These are phyloP conservation scores for Tangara arthus DNA, from an alignment of 2,797 vertebrate species.

Conservation along the genomic window DNA sequence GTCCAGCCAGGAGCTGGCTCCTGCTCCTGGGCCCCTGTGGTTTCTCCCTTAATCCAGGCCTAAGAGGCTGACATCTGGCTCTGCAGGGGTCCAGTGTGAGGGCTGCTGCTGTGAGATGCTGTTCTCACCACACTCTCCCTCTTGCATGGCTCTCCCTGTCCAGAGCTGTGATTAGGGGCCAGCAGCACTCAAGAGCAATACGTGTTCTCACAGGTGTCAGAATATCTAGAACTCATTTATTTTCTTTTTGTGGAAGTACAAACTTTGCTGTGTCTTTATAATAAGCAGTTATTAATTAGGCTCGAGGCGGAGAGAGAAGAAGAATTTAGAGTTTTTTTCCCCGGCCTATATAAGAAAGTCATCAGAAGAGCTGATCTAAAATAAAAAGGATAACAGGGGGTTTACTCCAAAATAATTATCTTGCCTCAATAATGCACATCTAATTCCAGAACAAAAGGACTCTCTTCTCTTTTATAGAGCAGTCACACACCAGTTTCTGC, in stretches of 20 bases:
- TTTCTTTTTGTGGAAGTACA: neutral
- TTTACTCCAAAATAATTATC: neutral
- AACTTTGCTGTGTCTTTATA: neutral
- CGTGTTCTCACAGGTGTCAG: neutral
- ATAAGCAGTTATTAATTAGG: neutral
- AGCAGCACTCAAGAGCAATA: neutral
- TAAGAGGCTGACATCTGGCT: neutral
- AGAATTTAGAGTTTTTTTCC: neutral
- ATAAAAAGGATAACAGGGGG: neutral
- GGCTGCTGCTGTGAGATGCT: neutral
- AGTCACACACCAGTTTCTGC: neutral
- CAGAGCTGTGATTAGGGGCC: neutral
- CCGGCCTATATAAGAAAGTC: neutral
- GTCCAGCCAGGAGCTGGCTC: neutral
- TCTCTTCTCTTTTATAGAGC: neutral
- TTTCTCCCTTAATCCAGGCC: neutral
- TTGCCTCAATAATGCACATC: neutral
- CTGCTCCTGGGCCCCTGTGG: rapidly evolving
- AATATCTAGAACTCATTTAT: neutral
- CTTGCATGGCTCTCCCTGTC: rapidly evolving
- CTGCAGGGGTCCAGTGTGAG: neutral
- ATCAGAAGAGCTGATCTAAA: neutral
- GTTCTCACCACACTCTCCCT: neutral
- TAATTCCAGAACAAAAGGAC: neutral
- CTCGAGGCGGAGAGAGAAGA: rapidly evolving